These are phyloP conservation scores for Onychomys torridus DNA, from an alignment of 2,797 vertebrate species.

Conservation along the genomic window DNA sequence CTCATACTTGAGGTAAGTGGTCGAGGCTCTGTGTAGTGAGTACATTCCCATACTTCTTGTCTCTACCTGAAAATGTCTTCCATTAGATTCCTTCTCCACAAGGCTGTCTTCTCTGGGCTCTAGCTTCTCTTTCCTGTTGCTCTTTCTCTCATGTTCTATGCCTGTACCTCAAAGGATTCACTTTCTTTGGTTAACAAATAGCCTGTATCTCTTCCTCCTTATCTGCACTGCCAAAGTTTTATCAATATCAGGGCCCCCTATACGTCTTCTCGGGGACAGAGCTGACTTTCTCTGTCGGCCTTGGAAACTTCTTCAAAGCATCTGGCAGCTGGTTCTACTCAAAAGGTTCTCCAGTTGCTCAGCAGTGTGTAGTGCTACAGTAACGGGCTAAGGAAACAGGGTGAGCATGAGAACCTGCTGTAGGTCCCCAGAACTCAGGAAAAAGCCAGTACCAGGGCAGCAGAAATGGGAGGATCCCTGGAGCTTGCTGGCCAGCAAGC, in stretches of 20 bases:
- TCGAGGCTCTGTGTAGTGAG: slow-evolving; percentile 26
- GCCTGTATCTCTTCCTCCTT: neutral
- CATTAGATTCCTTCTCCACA: neutral
- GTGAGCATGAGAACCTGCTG: neutral
- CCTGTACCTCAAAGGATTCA: slow-evolving; percentile 29
- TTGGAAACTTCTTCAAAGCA: slow-evolving; percentile 44
- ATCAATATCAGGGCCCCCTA: neutral
- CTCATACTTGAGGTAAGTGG: neutral
- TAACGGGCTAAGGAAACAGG: neutral
- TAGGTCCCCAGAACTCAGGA: neutral
- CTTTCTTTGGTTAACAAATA: slow-evolving; percentile 32
- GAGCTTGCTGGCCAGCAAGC: neutral
- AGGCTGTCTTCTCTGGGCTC: neutral
- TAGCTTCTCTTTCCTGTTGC: slow-evolving; percentile 30
- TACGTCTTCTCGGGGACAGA: slow-evolving; percentile 6
- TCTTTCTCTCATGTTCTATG: slow-evolving; percentile 12
- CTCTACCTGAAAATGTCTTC: slow-evolving; percentile 29
- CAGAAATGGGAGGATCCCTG: neutral
- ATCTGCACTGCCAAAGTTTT: neutral
- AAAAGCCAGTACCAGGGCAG: neutral
- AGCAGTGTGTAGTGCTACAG: neutral
- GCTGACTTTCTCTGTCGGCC: slow-evolving; percentile 1
- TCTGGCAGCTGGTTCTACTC: neutral
- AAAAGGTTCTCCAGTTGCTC: slow-evolving; percentile 24
- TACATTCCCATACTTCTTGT: neutral